Conservation (phyloP, 2,797 vertebrate genomes). For the Sylvia borin region DNA sequence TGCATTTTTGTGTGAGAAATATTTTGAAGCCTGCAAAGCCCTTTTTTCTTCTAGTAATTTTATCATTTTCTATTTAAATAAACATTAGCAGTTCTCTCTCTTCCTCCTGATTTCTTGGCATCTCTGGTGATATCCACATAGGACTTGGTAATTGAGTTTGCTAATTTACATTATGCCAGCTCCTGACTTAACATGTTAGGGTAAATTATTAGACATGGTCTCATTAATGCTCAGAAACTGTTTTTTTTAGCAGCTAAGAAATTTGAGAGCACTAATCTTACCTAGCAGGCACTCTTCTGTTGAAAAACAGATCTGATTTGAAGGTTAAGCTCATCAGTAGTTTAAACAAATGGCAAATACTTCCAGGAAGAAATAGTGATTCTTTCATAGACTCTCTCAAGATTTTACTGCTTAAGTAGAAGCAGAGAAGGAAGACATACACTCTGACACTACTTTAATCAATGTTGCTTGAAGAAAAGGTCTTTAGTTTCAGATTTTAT, state of each 20-base stretch:
- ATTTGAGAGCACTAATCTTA: neutral
- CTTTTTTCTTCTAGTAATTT: neutral
- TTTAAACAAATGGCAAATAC: neutral
- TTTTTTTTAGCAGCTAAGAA: neutral
- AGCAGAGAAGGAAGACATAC: neutral
- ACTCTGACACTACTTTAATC: neutral
- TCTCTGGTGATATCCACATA: neutral
- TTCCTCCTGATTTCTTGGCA: neutral
- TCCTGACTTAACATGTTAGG: neutral
- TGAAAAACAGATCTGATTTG: neutral
- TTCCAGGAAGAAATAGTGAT: neutral
- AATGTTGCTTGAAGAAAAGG: neutral
- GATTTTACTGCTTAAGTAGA: neutral
- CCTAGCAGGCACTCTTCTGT: neutral
- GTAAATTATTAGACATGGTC: neutral
- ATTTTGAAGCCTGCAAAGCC: conserved; percentile 1
- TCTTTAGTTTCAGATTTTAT: neutral
- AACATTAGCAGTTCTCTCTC: neutral
- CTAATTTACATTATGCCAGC: neutral
- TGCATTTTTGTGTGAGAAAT: neutral
- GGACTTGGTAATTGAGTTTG: neutral
- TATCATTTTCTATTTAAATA: conserved; percentile 13
- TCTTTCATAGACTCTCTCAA: neutral
- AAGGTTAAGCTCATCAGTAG: neutral
- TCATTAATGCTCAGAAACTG: neutral